Evolutionary conservation across 1,140 invertebrate genomes (phyloP).

Genomic region (Drosophila burlai): DNA sequence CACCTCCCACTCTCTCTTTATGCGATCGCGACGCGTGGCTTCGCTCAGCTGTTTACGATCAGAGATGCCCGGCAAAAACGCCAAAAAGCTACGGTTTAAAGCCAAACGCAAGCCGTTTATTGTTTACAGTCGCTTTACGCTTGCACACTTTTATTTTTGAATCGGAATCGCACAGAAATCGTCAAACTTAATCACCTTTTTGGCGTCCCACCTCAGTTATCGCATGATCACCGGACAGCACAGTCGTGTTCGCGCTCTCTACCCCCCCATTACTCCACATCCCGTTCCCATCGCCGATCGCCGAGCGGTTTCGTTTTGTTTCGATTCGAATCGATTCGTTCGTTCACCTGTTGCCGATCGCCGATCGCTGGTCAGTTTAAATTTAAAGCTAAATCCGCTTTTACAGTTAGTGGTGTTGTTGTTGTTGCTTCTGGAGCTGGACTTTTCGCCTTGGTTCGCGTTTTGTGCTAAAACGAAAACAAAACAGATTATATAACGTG

Average conservation of each 20-base stretch:
- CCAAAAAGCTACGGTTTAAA: neutral
- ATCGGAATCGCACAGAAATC: slow-evolving; percentile 57
- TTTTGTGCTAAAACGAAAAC: slow-evolving; percentile 48
- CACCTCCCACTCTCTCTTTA: neutral
- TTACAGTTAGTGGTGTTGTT: neutral
- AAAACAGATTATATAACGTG: slow-evolving; percentile 72
- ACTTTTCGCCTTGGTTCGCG: slow-evolving; percentile 38
- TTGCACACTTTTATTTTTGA: slow-evolving; percentile 72
- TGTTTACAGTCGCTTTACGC: slow-evolving; percentile 66
- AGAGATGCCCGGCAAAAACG: slow-evolving; percentile 7
- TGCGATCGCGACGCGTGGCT: slow-evolving; percentile 56
- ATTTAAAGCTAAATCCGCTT: slow-evolving; percentile 17
- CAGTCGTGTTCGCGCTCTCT: slow-evolving; percentile 58
- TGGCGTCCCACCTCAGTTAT: slow-evolving; percentile 72
- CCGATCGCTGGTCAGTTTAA: slow-evolving; percentile 42
- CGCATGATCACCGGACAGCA: slow-evolving; percentile 64
- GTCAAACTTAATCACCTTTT: slow-evolving; percentile 75
- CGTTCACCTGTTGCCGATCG: slow-evolving; percentile 51
- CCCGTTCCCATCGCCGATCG: slow-evolving; percentile 2
- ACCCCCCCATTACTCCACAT: neutral
- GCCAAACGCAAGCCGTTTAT: slow-evolving; percentile 24
- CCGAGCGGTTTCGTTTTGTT: slow-evolving; percentile 29
- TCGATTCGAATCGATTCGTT: slow-evolving; percentile 37
- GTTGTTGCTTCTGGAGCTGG: slow-evolving; percentile 7
- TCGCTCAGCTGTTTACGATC: slow-evolving; percentile 55